Conservation (phyloP, 2,888 invertebrate species). For the Lacanobia wlatinum region DNA sequence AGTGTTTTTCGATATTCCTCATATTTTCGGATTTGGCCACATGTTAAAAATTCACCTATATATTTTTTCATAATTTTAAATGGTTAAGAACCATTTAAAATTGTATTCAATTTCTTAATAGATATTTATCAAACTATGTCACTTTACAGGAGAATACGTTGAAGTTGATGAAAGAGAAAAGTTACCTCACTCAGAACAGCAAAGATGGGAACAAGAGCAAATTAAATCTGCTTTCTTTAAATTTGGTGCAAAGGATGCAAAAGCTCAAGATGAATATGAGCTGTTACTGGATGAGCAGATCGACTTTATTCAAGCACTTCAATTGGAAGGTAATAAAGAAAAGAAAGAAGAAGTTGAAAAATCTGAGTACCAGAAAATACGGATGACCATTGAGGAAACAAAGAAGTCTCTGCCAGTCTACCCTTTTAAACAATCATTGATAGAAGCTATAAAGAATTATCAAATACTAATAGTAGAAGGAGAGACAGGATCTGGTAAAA, state of each 20-base stretch:
- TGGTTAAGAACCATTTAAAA: too few relatives aligned
- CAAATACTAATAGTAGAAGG: conserved; percentile 99
- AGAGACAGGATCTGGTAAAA: conserved; percentile 99
- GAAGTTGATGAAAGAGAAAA: conserved; percentile 97
- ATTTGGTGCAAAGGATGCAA: conserved; percentile 97
- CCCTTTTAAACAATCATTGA: conserved; percentile 96
- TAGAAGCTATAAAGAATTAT: conserved; percentile 97
- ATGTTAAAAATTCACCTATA: too few relatives aligned
- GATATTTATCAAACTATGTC: not conserved
- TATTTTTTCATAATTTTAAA: too few relatives aligned
- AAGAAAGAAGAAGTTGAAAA: conserved; percentile 92
- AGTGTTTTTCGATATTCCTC: too few relatives aligned
- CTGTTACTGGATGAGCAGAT: conserved; percentile 98
- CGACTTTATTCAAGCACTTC: conserved; percentile 98
- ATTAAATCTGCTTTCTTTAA: conserved; percentile 97
- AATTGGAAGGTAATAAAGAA: conserved; percentile 93
- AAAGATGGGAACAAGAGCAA: conserved; percentile 99
- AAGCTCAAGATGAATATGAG: conserved; percentile 96
- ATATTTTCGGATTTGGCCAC: too few relatives aligned
- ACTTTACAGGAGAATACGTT: conserved; percentile 92
- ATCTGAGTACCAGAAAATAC: conserved; percentile 92
- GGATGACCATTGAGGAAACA: conserved; percentile 97
- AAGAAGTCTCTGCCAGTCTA: conserved; percentile 98
- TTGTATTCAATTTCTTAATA: not conserved
- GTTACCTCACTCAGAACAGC: conserved; percentile 95